Conservation (phyloP, 1,140 invertebrate species). For the Helicorthomorpha holstii region DNA sequence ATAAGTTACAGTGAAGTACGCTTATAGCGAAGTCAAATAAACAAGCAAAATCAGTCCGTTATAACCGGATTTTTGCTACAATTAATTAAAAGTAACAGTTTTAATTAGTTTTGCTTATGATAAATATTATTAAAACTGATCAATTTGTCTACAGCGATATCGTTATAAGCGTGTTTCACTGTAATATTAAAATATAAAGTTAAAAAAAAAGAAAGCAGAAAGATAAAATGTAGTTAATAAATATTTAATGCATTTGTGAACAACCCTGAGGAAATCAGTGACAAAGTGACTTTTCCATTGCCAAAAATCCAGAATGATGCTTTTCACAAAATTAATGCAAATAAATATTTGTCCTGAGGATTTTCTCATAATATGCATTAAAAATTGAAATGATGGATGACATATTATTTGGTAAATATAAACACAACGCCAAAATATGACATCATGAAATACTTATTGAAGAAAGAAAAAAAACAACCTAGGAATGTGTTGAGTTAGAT, state of each 20-base stretch:
- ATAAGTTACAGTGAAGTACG: too few relatives aligned
- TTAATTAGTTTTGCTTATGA: not conserved
- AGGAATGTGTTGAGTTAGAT: conserved; percentile 77
- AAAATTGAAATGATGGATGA: not conserved
- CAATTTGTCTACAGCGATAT: not conserved
- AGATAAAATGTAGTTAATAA: too few relatives aligned
- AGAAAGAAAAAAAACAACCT: conserved; percentile 38
- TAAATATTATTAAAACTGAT: not conserved
- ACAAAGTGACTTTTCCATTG: not conserved
- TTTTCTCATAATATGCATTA: not conserved
- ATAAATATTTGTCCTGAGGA: not conserved
- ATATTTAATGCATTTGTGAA: too few relatives aligned
- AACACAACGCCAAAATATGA: not conserved
- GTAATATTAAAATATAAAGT: too few relatives aligned
- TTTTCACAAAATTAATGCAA: not conserved
- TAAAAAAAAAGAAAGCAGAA: too few relatives aligned
- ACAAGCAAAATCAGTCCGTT: too few relatives aligned
- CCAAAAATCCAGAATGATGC: not conserved
- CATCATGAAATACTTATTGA: not conserved
- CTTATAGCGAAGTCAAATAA: too few relatives aligned
- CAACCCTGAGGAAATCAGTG: too few relatives aligned
- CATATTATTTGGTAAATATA: not conserved
- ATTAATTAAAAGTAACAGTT: not conserved
- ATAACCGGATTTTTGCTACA: too few relatives aligned
- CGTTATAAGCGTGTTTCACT: too few relatives aligned